Percentiles rank a stretch among this genome's conserved stretches.
phyloP scores from a whole-genome alignment of 2,888 invertebrate species.

The Euplexia lucipara region DNA sequence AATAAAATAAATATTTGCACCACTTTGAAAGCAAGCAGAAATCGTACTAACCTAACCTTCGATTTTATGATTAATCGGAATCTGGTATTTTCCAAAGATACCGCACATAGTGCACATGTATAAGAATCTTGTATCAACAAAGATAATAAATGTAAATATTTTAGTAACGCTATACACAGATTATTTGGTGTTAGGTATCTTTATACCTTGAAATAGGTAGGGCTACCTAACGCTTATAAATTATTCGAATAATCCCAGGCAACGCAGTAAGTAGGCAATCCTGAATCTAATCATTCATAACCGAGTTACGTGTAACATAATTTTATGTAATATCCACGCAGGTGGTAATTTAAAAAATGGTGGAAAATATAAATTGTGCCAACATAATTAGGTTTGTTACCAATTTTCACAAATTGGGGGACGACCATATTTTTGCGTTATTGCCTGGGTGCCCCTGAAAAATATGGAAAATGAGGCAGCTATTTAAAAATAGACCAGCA shows the following conservation, averaged over 20 bases:
- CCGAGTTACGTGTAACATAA: slow-evolving; percentile 11
- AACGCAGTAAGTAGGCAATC: slow-evolving; percentile 26
- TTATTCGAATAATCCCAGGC: slow-evolving; percentile 17
- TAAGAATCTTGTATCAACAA: slow-evolving; percentile 5
- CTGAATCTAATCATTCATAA: slow-evolving; percentile 13
- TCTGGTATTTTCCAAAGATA: slow-evolving; percentile 8
- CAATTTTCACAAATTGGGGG: not conserved
- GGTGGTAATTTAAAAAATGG: slow-evolving; percentile 7
- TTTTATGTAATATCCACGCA: slow-evolving; percentile 7
- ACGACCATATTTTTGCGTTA: not conserved
- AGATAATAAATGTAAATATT: slow-evolving; percentile 44
- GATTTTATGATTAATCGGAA: slow-evolving; percentile 9
- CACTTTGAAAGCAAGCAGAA: not conserved
- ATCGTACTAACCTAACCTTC: not conserved
- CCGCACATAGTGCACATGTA: not conserved
- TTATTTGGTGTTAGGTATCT: slow-evolving; percentile 12
- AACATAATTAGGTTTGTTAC: not conserved
- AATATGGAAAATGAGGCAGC: not conserved
- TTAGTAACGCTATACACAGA: slow-evolving; percentile 8
- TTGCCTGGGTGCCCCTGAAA: not conserved
- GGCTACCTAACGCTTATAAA: slow-evolving; percentile 10
- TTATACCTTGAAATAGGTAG: slow-evolving; percentile 15
- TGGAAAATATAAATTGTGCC: slow-evolving; percentile 14
- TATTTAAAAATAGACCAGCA: not conserved
- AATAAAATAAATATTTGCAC: not conserved